Base-by-base conservation (phyloP, 2,888 invertebrate genomes). In the Drosophila neonasuta region DNA sequence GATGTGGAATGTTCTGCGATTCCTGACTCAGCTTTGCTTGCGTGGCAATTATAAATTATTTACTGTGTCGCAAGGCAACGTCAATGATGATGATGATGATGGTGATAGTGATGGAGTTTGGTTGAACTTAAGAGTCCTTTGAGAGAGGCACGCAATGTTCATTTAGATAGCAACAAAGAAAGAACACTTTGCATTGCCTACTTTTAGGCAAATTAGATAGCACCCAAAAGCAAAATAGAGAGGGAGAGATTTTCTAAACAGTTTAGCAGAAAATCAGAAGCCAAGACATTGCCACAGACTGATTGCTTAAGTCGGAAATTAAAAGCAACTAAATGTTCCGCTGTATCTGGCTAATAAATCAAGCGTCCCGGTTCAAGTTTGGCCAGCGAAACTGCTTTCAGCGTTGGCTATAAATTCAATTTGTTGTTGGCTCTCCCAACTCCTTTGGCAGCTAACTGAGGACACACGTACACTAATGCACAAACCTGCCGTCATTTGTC, bases 401-500 rank as follows among this genome's bases (percentile, higher is more conserved):
- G 66, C 68, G 66, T 61, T 72, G 65, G 84, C 77, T 73, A 84
- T 84, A 82, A 81, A 82, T 82, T 84, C 84, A 82, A 84, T 82
- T 82, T 84, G 76, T 77, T 81, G 36, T 15, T 11, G 20, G 10
- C 32, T 32, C 32, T 10, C 32, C 56, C 45, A 44, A 70, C 66
- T 68, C 46, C 62, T 71, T 66, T 66, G 74, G 65, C 68, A 44
- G 52, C 34, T 24, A n/a, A 32, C n/a, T 4, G 46, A 10, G 46
- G 69, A 52, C 63, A 54, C 66, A 74, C 69, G 71, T 72, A 64
- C 79, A 64, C 79, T 73, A 77, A 73, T 80, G 75, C 70, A 80
- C 72, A 79, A 80, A 77, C 68, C 78, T 74, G 74, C 69, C 68
- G 71, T 79, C 85, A 85, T 83, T 83, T 83, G 85, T 85, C 83